A percentile compares a stretch with the other conserved stretches of the same genome.
Evolutionary conservation across 2,113 vertebrate species (phyloP).

Genomic region (Menidia beryllina): DNA sequence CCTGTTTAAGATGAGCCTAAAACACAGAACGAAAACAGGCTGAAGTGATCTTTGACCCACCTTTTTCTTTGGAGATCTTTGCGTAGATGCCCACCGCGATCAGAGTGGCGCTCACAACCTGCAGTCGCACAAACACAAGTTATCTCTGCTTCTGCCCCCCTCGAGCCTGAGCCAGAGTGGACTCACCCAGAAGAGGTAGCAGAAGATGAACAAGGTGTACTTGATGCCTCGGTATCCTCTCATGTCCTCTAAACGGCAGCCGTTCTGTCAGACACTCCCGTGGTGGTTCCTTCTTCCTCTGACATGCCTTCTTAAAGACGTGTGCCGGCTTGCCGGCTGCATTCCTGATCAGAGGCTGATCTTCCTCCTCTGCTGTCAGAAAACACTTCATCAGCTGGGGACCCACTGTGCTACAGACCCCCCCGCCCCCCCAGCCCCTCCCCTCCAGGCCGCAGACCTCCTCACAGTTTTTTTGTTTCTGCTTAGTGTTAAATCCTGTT

Average conservation of each 20-base stretch:
- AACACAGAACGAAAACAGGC: background rate
- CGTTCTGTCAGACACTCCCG: background rate
- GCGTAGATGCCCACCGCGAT: slow-evolving; percentile 85
- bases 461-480: too few relatives aligned
- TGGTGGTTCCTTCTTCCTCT: background rate
- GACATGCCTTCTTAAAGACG: slow-evolving; percentile 8
- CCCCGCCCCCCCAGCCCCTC: too few relatives aligned
- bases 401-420: too few relatives aligned
- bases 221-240: slow-evolving; percentile 75
- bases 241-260: slow-evolving; percentile 36
- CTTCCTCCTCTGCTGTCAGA: slow-evolving; percentile 11
- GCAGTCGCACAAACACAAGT: slow-evolving; percentile 14
- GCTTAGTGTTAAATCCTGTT: too few relatives aligned
- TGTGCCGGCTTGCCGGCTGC: slow-evolving; percentile 50
- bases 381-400: too few relatives aligned
- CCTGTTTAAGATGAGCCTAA: background rate
- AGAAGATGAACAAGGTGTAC: slow-evolving; percentile 81
- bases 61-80: slow-evolving; percentile 85
- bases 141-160: too few relatives aligned
- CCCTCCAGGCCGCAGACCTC: too few relatives aligned
- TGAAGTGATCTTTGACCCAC: slow-evolving; percentile 17
- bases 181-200: slow-evolving; percentile 85
- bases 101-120: slow-evolving; percentile 85
- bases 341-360: slow-evolving; percentile 33
- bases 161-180: background rate